A percentile compares a stretch with the other conserved stretches of the same genome.
phyloP scores from a whole-genome alignment of 2,797 vertebrate species.

The Halcyon badia region DNA sequence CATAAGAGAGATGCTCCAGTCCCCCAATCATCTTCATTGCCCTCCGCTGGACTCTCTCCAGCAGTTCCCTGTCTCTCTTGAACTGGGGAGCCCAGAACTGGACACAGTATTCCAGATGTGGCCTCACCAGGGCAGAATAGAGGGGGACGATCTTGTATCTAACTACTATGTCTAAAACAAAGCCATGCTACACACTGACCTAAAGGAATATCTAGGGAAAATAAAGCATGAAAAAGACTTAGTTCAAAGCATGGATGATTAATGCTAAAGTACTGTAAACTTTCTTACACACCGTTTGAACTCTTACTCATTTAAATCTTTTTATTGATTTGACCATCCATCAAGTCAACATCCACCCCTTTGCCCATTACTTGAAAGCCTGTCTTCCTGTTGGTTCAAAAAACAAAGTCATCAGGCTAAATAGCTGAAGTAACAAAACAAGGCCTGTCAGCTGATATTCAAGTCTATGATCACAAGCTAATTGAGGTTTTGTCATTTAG shows the following conservation, averaged over 20 bases:
- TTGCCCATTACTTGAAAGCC: neutral
- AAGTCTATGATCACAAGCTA: neutral
- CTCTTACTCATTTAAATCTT: neutral
- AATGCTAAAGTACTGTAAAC: neutral
- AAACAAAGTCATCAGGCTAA: neutral
- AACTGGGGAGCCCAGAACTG: no score
- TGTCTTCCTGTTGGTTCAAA: accelerated
- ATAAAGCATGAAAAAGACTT: neutral
- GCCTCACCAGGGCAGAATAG: no score
- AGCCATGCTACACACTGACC: neutral
- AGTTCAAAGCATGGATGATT: neutral
- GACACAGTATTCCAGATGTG: no score
- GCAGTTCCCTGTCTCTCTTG: no score
- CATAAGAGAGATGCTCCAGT: no score
- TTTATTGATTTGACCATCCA: neutral
- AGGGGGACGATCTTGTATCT: neutral
- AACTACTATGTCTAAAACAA: neutral
- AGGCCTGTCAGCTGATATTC: neutral
- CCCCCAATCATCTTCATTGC: no score
- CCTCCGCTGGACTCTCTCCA: no score
- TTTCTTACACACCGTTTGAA: neutral
- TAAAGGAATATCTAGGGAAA: neutral
- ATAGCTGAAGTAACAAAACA: neutral
- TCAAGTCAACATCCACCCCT: neutral
- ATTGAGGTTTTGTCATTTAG: neutral